A percentile compares a stretch with the other conserved stretches of the same genome.
Evolutionary conservation across 2,797 vertebrate species (phyloP).

Genomic region (Epinephelus awoara): DNA sequence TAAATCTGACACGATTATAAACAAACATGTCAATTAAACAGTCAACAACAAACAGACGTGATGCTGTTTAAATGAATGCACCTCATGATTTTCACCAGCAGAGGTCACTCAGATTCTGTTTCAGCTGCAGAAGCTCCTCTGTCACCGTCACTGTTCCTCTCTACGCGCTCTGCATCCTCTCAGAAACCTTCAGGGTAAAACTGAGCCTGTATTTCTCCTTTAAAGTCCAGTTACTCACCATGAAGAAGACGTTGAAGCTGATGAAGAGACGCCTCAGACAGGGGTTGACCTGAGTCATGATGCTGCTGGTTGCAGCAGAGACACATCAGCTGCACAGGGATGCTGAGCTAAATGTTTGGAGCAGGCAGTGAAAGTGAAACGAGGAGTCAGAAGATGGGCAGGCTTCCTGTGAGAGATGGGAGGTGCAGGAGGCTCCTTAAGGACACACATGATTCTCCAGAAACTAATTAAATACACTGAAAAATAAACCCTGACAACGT

Average conservation of each 20-base stretch:
- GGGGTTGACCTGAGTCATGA: not conserved
- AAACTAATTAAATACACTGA: too few relatives aligned
- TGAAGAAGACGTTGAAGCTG: not conserved
- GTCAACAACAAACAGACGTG: not conserved
- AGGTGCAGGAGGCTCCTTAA: not conserved
- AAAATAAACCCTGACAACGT: too few relatives aligned
- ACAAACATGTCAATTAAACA: too few relatives aligned
- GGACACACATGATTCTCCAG: too few relatives aligned
- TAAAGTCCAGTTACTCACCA: not conserved
- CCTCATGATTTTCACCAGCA: not conserved
- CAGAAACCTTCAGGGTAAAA: not conserved
- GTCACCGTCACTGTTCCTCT: not conserved
- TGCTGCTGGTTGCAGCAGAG: not conserved
- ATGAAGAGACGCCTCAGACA: not conserved
- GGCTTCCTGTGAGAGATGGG: constrained; percentile 5
- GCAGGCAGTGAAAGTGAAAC: not conserved
- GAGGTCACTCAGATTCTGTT: not conserved
- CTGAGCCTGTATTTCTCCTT: not conserved
- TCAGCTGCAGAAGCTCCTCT: not conserved
- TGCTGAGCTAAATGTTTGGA: not conserved
- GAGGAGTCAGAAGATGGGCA: not conserved
- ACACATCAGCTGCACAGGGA: not conserved
- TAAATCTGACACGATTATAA: not conserved
- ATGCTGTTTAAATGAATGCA: not conserved
- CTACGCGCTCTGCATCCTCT: not conserved